Evolutionary conservation across 2,888 invertebrate species (phyloP).

Genomic region (Lapara coniferarum): DNA sequence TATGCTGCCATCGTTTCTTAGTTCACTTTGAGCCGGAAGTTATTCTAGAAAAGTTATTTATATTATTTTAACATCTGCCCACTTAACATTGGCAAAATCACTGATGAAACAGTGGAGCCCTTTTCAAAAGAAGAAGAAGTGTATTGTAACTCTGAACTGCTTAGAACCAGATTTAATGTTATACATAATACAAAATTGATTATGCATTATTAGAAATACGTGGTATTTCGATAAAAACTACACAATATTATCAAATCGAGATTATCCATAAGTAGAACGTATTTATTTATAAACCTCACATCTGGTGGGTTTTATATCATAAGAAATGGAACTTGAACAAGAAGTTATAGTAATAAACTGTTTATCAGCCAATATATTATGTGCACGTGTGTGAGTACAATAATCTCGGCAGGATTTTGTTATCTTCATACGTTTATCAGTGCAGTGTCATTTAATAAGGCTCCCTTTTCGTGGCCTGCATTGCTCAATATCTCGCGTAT

Average conservation of each 20-base stretch:
- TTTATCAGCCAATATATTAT: background rate
- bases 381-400: background rate
- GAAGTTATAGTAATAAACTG: background rate
- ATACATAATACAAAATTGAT: too few relatives aligned
- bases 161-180: too few relatives aligned
- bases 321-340: background rate
- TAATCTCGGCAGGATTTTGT: background rate
- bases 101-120: too few relatives aligned
- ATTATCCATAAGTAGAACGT: background rate
- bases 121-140: too few relatives aligned
- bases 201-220: too few relatives aligned
- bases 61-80: too few relatives aligned
- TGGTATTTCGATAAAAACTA: too few relatives aligned
- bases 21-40: too few relatives aligned
- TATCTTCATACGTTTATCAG: background rate
- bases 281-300: background rate
- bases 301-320: background rate
- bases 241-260: too few relatives aligned
- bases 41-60: too few relatives aligned
- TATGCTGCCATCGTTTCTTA: too few relatives aligned
- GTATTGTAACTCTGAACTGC: background rate
- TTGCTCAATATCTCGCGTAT: slow-evolving; percentile 10
- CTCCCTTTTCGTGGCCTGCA: background rate
- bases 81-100: too few relatives aligned
- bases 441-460: background rate